phyloP scores from a whole-genome alignment of 2,888 invertebrate species.

The Drosophila austrosaltans region DNA sequence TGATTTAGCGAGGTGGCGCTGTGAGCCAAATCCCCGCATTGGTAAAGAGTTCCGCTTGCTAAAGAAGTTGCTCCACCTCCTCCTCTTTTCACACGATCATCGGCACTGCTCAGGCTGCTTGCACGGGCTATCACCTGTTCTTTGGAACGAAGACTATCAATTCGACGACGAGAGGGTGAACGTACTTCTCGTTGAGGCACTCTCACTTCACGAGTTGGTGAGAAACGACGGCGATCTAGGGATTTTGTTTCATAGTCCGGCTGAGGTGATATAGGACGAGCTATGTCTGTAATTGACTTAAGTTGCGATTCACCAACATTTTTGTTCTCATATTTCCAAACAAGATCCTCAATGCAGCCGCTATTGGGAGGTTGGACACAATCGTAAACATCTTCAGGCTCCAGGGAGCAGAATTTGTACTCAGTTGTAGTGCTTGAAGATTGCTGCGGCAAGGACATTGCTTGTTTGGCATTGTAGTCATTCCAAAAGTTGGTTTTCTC shows the following conservation, averaged over 20 bases:
- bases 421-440: slow-evolving; percentile 85
- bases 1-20: slow-evolving; percentile 84
- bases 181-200: slow-evolving; percentile 85
- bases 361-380: slow-evolving; percentile 73
- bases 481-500: slow-evolving; percentile 89
- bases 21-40: slow-evolving; percentile 80
- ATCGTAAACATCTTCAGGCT: slow-evolving; percentile 62
- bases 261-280: slow-evolving; percentile 65
- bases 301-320: slow-evolving; percentile 11
- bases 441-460: slow-evolving; percentile 84
- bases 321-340: slow-evolving; percentile 80
- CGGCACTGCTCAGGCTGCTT: slow-evolving; percentile 87
- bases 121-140: slow-evolving; percentile 84
- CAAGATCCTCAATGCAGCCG: slow-evolving; percentile 82
- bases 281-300: slow-evolving; percentile 53
- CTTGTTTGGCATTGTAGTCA: slow-evolving; percentile 82
- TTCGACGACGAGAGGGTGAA: slow-evolving; percentile 88
- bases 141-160: slow-evolving; percentile 83
- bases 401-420: slow-evolving; percentile 87
- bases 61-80: slow-evolving; percentile 4
- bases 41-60: slow-evolving; percentile 63
- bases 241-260: slow-evolving; percentile 28
- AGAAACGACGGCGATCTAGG: slow-evolving; percentile 67
- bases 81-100: slow-evolving; percentile 79
- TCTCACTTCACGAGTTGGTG: slow-evolving; percentile 81